Base-by-base conservation (phyloP, 2,113 vertebrate species). In the Anseranas semipalmata region DNA sequence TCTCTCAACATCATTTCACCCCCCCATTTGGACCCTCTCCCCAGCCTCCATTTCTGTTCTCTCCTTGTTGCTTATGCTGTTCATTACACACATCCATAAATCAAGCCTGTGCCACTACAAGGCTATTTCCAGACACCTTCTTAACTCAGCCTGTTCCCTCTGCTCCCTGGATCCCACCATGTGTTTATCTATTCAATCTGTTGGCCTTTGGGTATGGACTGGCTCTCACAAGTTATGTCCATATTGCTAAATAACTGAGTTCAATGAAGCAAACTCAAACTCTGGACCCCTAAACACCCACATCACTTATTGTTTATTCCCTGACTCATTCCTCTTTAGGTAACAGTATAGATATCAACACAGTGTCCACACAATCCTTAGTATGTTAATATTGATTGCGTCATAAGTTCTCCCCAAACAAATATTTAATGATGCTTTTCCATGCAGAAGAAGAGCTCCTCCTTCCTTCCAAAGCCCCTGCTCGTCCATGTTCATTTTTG, bases 371-470 rank as follows among this genome's bases (percentile, higher is more conserved):
- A 15, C 52, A 76, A 53, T 35, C 58, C 35, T 59, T 73, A 48
- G 8, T 25, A 30, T 67, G 37, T 18, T 20, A 59, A 8, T 12
- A 62, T 8, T 21, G 19, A 15, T 35, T 17, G 4, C 17, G 67
- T 85, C 53, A 39, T 7, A 66, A 85, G 0, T 7, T 79, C 7
- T 60, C 28, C 10, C 25, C 27, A 35, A 43, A 59, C 4, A 75
- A 75, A 46, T 85, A 85, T 53, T 60, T 65, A 60, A 9, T 35
- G 18, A 30, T 37, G 2, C 15, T 55, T 73, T 45, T 66, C 30
- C 0, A 0, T 18, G 12, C 14, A 85, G 18, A 18, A 27, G 43
- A 55, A 79, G 89, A 91, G 6, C 15, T 78, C 1, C 0, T 78
- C 9, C 11, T 75, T 78, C 46, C 25, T 75, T 48, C 12, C 15